phyloP scores from a whole-genome alignment of 1,140 invertebrate species.

The Lordiphosa collinella region DNA sequence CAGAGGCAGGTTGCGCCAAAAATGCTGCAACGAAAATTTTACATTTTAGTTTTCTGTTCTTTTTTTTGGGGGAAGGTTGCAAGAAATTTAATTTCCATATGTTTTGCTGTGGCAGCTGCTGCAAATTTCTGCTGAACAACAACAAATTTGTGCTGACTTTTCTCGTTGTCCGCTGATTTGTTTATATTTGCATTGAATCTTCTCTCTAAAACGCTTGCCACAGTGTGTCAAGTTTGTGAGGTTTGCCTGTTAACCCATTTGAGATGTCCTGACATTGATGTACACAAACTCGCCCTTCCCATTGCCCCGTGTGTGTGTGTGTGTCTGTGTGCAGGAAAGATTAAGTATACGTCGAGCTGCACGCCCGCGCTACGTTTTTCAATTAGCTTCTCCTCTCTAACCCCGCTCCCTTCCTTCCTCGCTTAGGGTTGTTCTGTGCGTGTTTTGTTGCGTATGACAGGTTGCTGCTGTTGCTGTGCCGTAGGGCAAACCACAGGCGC shows the following conservation, averaged over 20 bases:
- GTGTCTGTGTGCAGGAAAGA: too few relatives aligned
- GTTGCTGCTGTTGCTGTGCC: constrained; percentile 8
- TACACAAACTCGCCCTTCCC: constrained; percentile 3
- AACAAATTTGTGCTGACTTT: constrained; percentile 43
- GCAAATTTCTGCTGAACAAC: constrained; percentile 54
- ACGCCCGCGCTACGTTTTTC: constrained; percentile 50
- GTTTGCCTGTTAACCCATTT: constrained; percentile 66
- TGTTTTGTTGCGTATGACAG: constrained; percentile 38
- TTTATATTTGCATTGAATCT: constrained; percentile 78
- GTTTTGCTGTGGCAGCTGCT: constrained; percentile 31
- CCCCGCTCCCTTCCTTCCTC: not conserved
- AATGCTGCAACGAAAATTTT: constrained; percentile 56
- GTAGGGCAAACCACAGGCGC: constrained; percentile 5
- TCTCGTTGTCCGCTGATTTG: constrained; percentile 54
- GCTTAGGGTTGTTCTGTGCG: constrained; percentile 7
- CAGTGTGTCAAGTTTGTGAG: constrained; percentile 67
- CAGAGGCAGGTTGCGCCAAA: constrained; percentile 34
- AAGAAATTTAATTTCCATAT: constrained; percentile 70
- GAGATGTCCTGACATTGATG: constrained; percentile 52
- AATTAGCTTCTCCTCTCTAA: constrained; percentile 40
- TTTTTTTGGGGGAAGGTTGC: constrained; percentile 6
- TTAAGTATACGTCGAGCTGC: constrained; percentile 66
- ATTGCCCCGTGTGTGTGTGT: not conserved
- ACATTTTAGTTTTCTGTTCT: constrained; percentile 17
- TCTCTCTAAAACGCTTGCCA: constrained; percentile 36